Conservation (phyloP, 2,888 invertebrate species). For the Kuschelorhynchus macadamiae region DNA sequence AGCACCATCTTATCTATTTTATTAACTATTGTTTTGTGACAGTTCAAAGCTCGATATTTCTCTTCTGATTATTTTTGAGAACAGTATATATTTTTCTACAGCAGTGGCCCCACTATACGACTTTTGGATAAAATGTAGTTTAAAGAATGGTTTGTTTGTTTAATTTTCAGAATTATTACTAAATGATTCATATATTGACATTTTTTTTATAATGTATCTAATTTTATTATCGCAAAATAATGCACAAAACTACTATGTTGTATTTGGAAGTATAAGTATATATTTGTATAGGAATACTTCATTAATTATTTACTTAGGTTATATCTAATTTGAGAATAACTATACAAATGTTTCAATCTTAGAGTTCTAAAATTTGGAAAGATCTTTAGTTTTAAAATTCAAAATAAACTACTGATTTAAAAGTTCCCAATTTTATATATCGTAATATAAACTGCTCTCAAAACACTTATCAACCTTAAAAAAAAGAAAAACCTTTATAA, state of each 20-base stretch:
- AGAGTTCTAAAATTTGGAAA: too few species aligned
- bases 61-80: constrained; percentile 54
- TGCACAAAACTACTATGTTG: too few species aligned
- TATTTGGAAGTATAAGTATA: too few species aligned
- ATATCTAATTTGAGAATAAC: too few species aligned
- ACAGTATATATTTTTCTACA: constrained; percentile 50
- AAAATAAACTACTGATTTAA: constrained; percentile 1
- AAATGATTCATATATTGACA: background rate
- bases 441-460: constrained; percentile 55
- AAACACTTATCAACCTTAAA: constrained; percentile 24
- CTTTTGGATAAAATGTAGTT: too few species aligned
- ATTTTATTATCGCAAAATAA: background rate
- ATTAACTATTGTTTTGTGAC: constrained; percentile 62
- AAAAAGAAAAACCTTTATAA: background rate
- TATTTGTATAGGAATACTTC: too few species aligned
- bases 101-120: constrained; percentile 53
- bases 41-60: constrained; percentile 47
- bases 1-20: constrained; percentile 69
- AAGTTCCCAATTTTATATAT: constrained; percentile 4
- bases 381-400: background rate
- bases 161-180: background rate
- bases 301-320: too few species aligned
- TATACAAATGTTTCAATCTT: too few species aligned
- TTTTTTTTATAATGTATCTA: background rate
- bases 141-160: too few species aligned